A percentile compares a stretch with the other conserved stretches of the same genome.
Conservation (phyloP, 1,140 invertebrate species). For the Trichonephila clavipes region DNA sequence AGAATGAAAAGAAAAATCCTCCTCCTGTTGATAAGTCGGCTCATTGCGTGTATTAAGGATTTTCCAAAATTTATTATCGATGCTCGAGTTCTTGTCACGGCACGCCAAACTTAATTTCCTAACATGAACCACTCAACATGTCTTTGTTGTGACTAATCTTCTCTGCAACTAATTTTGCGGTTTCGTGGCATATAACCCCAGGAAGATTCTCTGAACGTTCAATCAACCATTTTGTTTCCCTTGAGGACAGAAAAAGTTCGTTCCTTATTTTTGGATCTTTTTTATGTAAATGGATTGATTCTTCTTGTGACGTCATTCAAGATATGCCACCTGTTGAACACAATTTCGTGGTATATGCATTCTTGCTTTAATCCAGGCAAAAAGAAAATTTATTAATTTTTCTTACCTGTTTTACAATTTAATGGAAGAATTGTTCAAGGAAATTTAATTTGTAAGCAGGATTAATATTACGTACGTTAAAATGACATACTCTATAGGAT, state of each 20-base stretch:
- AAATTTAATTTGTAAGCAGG: too few species aligned
- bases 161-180: constrained; percentile 13
- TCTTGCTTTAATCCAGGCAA: neutral
- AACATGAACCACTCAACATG: neutral
- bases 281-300: constrained; percentile 21
- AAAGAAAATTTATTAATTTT: neutral
- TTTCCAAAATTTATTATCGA: constrained; percentile 20
- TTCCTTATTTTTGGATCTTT: neutral
- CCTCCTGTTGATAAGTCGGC: neutral
- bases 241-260: neutral
- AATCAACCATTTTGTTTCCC: constrained; percentile 21
- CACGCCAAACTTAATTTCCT: constrained; percentile 8
- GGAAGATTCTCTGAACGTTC: neutral
- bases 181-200: constrained; percentile 32
- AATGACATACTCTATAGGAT: too few species aligned
- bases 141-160: constrained; percentile 23
- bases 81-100: constrained; percentile 30
- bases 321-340: neutral
- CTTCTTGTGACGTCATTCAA: neutral
- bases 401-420: neutral
- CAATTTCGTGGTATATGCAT: neutral
- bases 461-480: too few species aligned
- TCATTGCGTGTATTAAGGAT: neutral
- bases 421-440: too few species aligned
- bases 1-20: neutral